Evolutionary conservation across 2,888 invertebrate genomes (phyloP).

Genomic region (Lasioglossum lativentre): DNA sequence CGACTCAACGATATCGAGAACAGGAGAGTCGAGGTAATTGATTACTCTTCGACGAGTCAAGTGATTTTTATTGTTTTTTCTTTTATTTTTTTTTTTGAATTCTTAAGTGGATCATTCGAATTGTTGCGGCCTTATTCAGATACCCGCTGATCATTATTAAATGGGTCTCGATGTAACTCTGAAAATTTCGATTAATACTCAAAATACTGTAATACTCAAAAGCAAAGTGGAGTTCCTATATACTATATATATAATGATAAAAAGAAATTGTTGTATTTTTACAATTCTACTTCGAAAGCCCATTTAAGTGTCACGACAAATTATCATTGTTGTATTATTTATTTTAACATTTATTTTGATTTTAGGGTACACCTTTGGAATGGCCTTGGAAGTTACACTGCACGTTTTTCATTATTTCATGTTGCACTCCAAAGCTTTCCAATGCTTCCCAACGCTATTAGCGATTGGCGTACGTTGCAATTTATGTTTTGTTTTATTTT

Average conservation of each 20-base stretch:
- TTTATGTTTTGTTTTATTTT: not conserved
- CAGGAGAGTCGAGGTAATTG: constrained; percentile 23
- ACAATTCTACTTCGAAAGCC: not conserved
- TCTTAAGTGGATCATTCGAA: not conserved
- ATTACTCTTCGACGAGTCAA: not conserved
- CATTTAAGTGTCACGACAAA: not conserved
- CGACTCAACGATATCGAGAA: not conserved
- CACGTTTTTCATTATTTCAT: not conserved
- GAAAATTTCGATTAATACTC: not conserved
- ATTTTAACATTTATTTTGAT: not conserved
- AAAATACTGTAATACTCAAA: not conserved
- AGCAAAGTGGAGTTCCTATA: not conserved
- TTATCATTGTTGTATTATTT: not conserved
- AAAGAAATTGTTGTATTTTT: not conserved
- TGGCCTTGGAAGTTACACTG: not conserved
- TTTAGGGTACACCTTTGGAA: not conserved
- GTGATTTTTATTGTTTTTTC: not conserved
- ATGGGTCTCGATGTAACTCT: not conserved
- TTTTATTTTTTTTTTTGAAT: not conserved
- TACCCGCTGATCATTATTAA: not conserved
- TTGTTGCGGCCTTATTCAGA: not conserved
- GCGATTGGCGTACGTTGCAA: not conserved
- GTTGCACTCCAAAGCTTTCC: not conserved
- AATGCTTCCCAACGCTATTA: not conserved
- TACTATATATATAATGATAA: not conserved